Evolutionary conservation across 2,888 invertebrate species (phyloP).

Genomic region (Tuta absoluta): DNA sequence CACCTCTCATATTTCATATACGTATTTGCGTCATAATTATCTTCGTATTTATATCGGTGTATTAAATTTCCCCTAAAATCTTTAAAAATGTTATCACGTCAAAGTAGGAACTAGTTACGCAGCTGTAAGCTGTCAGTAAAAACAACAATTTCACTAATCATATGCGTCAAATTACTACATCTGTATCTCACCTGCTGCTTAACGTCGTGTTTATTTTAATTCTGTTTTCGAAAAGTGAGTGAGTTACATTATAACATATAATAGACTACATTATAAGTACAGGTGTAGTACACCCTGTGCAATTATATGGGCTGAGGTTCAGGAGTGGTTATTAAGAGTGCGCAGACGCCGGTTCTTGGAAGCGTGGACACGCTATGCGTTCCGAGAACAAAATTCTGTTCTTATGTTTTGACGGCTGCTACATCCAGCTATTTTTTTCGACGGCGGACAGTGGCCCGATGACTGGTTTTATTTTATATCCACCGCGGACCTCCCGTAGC

Average conservation of each 20-base stretch:
- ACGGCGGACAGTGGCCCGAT: constrained; percentile 28
- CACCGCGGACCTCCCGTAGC: constrained; percentile 28
- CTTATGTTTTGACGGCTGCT: constrained; percentile 51
- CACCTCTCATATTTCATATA: not conserved
- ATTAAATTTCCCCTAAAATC: not conserved
- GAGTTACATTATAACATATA: too few relatives aligned
- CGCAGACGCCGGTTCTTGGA: constrained; percentile 44
- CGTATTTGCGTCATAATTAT: not conserved
- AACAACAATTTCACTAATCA: constrained; percentile 34
- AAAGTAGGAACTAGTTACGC: constrained; percentile 17
- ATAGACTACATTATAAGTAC: constrained; percentile 33
- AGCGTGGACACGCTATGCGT: constrained; percentile 45
- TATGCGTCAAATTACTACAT: constrained; percentile 36
- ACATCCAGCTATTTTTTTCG: constrained; percentile 34
- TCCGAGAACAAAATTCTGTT: constrained; percentile 51
- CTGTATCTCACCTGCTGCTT: constrained; percentile 36
- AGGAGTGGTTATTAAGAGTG: constrained; percentile 50
- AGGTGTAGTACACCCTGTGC: constrained; percentile 33
- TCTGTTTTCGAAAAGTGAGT: constrained; percentile 25
- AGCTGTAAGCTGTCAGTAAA: constrained; percentile 21
- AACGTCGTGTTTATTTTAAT: constrained; percentile 35
- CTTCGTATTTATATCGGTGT: not conserved
- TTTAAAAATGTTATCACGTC: not conserved
- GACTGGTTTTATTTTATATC: constrained; percentile 23
- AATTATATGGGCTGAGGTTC: constrained; percentile 41